Evolutionary conservation across 1,140 invertebrate species (phyloP), one percentile per base, ranked within the genome.

Genomic region (Oryzaephilus surinamensis): DNA sequence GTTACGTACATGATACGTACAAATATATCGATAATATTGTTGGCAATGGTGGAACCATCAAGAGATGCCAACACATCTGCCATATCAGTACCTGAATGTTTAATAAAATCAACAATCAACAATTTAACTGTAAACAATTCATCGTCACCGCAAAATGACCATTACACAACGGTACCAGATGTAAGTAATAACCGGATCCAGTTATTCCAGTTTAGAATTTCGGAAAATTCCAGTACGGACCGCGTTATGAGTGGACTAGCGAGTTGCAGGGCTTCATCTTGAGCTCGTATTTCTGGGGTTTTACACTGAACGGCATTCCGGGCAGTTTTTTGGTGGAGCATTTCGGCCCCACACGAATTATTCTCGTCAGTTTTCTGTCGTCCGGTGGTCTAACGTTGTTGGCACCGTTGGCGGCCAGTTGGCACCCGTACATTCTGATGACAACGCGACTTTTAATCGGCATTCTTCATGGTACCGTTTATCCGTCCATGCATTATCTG

Each of bases 11-110:
- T 81, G 60, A 70, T 82, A 35, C 66, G 79, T 33, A 78, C 79
- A 10, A 82, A 83, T 63, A 70, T 83, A 51, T 81, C 79, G 6
- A 73, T 84, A 29, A 79, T 73, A 33, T 72, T 84, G 19, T 76
- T 82, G 6, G 79, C 79, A 2, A 84, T 84, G 81, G 36, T 42
- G 17, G 24, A 42, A 13, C 21, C 41, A 13, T 18, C 14, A 38
- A 32, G 24, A 3, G 31, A 10, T 15, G 12, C 7, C 10, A 37
- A 29, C 31, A n/a, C 16, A 13, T 31, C 33, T 27, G 26, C 34
- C 8, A 38, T 41, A 37, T 32, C 28, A 30, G n/a, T 38, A 16
- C 46, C 57, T 1, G 53, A 57, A 42, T 58, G 54, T 39, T 8
- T 33, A 28, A 14, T 14, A n/a, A 29, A 43, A 6, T 42, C 50